phyloP scores from a whole-genome alignment of 2,888 invertebrate genomes.

The Parapristionchus giblindavisi region DNA sequence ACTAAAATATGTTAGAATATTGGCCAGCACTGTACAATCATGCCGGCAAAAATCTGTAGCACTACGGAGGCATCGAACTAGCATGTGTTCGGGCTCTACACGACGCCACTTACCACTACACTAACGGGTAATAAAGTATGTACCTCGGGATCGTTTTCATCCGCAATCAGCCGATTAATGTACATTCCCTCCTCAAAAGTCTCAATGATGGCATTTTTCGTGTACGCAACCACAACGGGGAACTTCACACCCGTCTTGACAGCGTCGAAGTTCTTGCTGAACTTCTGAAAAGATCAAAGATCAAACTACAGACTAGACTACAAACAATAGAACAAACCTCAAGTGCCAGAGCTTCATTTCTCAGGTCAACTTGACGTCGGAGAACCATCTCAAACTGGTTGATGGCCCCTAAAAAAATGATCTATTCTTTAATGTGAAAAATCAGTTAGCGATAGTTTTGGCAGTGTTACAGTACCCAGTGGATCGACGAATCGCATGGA shows the following conservation, averaged over 20 bases:
- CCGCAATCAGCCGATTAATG: constrained; percentile 55
- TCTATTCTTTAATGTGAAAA: not conserved
- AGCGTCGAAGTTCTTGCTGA: constrained; percentile 71
- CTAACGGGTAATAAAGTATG: not conserved
- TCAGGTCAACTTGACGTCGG: constrained; percentile 72
- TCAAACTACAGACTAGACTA: no score
- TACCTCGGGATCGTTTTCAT: constrained; percentile 43
- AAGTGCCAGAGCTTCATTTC: constrained; percentile 72
- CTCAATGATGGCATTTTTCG: constrained; percentile 72
- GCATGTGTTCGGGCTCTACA: not conserved
- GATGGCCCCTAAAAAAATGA: constrained; percentile 68
- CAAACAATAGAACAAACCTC: no score
- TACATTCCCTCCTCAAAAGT: constrained; percentile 71
- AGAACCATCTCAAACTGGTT: constrained; percentile 73
- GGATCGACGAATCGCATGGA: constrained; percentile 45
- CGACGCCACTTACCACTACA: not conserved
- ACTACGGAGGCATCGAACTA: not conserved
- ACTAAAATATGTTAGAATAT: no score
- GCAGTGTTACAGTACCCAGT: constrained; percentile 1
- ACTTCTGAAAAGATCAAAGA: no score
- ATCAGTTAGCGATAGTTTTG: not conserved
- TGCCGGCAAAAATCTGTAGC: not conserved
- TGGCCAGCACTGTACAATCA: no score
- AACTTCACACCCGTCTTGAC: constrained; percentile 69
- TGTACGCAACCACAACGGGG: constrained; percentile 72